Base-by-base conservation (phyloP, 2,113 vertebrate genomes). In the Rhinopomastus cyanomelas region DNA sequence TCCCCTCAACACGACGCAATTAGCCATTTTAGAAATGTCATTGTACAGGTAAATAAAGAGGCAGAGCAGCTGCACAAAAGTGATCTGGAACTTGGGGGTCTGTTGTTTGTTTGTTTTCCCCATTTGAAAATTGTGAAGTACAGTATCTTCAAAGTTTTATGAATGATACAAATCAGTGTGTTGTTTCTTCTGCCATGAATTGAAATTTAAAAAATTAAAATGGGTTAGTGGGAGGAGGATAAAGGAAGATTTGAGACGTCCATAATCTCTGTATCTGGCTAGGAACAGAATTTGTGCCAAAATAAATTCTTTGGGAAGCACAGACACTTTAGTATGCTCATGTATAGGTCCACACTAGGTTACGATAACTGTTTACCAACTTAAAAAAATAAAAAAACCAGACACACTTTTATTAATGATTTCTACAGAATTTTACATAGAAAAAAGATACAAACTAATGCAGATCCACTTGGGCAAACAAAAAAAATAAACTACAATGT, bases 371-470 rank as follows among this genome's bases (percentile, higher is more conserved):
- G 92, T 91, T 89, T 94, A 85, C n/a, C 94, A 97, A 97, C 86
- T 90, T 96, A 91, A 92, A 96, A 96, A 95, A 94, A 83, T 48
- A 64, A 21, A 30, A 64, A 96, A 93, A 95, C 25, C 87, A 96
- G 93, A 95, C 87, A 94, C 78, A 96, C 95, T 88, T 98, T 98
- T 97, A 98, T 98, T 97, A 97, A 97, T 97, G 97, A 91, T 96
- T 94, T 97, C 98, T 98, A 97, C 96, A 97, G 95, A 93, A 95
- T 96, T 92, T 93, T 96, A 97, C 96, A 96, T 88, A 96, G 95
- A 94, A 98, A 95, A 89, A 97, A 95, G 96, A 97, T 97, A 96
- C 95, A 97, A 97, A 97, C 84, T 90, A 96, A 97, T 86, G 97
- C 95, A 95, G 95, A 95, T 88, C 95, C 95, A 78, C 90, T 78